Evolutionary conservation across 1,140 invertebrate species (phyloP), one percentile per base, ranked within the genome.

Genomic region (Drosophila micromelanica): DNA sequence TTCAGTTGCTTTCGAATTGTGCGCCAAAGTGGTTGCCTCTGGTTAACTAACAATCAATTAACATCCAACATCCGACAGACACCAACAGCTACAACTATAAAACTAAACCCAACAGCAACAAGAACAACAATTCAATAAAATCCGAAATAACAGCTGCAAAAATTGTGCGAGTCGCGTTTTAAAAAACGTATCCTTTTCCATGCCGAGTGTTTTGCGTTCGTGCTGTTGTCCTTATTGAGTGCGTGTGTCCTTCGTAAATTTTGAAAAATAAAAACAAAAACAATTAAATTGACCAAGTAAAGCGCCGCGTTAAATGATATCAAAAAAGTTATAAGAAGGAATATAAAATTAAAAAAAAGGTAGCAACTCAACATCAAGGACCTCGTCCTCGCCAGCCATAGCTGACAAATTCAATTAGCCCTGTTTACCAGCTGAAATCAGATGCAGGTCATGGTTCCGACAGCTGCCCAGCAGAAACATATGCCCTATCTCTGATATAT

Each of bases 1-100:
- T 76, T 78, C 78, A 90, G 86, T 90, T 81, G 80, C 86, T 90
- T 86, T 90, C 73, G 81, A 90, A 81, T 79, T 78, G 78, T 90
- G 76, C 81, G 78, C 86, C 87, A 81, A 70, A 73, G 72, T 69
- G 76, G 86, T 72, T 80, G 78, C 52, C 45, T 51, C 42, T 55
- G 72, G 62, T 65, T 70, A 63, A 55, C 49, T 13, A 55, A 56
- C 30, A 68, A 65, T 37, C 54, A 45, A 64, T 61, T 49, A 65
- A 62, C 56, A 57, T 42, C 54, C 32, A 69, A 65, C n/a, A n/a
- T 43, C 63, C 42, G 67, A 35, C 38, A 76, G 15, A 27, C 15
- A 56, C 38, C 30, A 65, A 42, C 42, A 61, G 38, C 15, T 62
- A 45, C 27, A 55, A 40, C 43, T 40, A 13, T 20, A 49, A 60